These are phyloP conservation scores for Barnardius zonarius DNA, from an alignment of 2,113 vertebrate species.

Conservation along the genomic window DNA sequence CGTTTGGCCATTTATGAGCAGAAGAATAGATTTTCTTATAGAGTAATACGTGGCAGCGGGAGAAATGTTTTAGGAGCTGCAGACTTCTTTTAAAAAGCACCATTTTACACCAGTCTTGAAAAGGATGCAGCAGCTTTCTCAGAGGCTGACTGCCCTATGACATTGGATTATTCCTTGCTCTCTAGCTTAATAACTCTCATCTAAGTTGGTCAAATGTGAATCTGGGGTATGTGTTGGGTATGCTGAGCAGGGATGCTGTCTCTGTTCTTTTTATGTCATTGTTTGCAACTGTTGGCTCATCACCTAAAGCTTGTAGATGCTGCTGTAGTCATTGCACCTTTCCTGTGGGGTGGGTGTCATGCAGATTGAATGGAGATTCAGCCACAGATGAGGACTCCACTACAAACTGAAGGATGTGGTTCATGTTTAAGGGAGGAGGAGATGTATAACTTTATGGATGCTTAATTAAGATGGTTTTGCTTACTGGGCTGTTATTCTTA, in stretches of 20 bases:
- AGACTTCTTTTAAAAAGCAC: neutral
- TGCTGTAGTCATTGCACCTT: neutral
- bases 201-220: neutral
- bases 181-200: neutral
- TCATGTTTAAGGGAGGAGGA: neutral
- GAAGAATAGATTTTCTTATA: neutral
- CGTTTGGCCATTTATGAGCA: neutral
- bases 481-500: neutral
- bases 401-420: neutral
- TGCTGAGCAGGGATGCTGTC: neutral
- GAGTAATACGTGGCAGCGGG: neutral
- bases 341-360: too few species aligned
- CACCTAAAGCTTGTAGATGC: neutral
- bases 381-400: neutral
- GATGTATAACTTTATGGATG: neutral
- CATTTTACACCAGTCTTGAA: neutral
- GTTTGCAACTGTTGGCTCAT: neutral
- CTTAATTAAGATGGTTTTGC: neutral
- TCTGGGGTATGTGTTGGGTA: neutral
- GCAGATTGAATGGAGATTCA: neutral
- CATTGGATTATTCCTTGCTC: neutral
- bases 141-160: neutral
- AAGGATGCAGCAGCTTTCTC: neutral
- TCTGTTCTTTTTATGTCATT: neutral
- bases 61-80: neutral